A percentile compares a stretch with the other conserved stretches of the same genome.
Conservation (phyloP, 2,888 invertebrate species). For the Tridacna crocea region DNA sequence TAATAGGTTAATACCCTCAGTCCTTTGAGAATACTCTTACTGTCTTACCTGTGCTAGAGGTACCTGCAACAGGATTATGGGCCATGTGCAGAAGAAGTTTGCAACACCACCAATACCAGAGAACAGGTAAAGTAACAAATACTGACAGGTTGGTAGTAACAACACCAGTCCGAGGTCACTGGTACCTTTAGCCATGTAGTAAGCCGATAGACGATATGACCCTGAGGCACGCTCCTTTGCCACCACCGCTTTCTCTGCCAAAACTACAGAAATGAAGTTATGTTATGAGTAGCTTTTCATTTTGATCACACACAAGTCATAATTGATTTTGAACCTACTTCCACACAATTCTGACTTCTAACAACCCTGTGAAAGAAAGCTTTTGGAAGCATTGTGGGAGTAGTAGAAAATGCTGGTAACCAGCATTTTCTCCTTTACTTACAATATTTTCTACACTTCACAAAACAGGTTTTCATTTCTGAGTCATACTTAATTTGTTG, state of each 20-base stretch:
- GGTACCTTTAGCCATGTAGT: constrained; percentile 92
- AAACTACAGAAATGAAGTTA: constrained; percentile 86
- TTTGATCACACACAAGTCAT: too few relatives aligned
- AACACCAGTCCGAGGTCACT: constrained; percentile 91
- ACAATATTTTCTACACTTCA: too few relatives aligned
- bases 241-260: constrained; percentile 91
- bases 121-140: constrained; percentile 91
- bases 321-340: too few relatives aligned
- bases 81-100: constrained; percentile 81
- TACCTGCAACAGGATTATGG: constrained; percentile 86
- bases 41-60: constrained; percentile 89
- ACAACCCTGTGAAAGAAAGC: too few relatives aligned
- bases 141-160: constrained; percentile 90
- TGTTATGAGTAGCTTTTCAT: too few relatives aligned
- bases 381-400: too few relatives aligned
- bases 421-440: too few relatives aligned
- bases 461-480: too few relatives aligned
- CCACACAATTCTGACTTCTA: too few relatives aligned
- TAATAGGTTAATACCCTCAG: too few relatives aligned
- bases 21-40: constrained; percentile 76
- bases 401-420: too few relatives aligned
- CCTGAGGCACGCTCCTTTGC: constrained; percentile 92
- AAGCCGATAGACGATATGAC: constrained; percentile 91
- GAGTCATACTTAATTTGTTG: too few relatives aligned
- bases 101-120: constrained; percentile 88